Evolutionary conservation across 2,888 invertebrate genomes (phyloP), one percentile per base, ranked within the genome.

Genomic region (Spodoptera exigua): DNA sequence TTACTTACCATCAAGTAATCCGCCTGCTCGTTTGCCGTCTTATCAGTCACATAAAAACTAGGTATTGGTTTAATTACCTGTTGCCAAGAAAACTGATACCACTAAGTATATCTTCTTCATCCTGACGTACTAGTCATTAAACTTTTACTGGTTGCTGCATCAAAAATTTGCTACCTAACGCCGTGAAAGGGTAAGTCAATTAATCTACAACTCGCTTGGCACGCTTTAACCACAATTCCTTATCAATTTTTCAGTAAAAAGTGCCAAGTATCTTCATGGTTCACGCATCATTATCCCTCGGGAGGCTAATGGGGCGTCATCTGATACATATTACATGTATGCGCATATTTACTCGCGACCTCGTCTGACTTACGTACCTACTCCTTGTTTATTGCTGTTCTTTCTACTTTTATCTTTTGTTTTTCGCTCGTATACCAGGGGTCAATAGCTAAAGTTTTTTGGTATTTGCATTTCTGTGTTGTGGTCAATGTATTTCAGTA

Each of bases 201-300:
- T 7, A 21, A 61, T 12, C 14, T 34, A 14, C 14, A 16, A 27
- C 36, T 18, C 34, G 51, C 39, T 51, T 54, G 54, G 48, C 55
- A 55, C 17, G 17, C 16, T 11, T 13, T 27, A 27, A 27, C 4
- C 12, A 16, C 34, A 10, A 17, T 34, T 46, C 14, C 12, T 49
- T 18, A 18, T 44, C 47, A 56, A 14, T 32, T 13, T 12, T 37
- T 16, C 3, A 65, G 49, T 61, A 44, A 44, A 63, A 57, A 76
- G 54, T 58, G 34, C 32, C 36, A 60, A 60, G 63, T 67, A 62
- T 59, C 37, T 62, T 58, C 66, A 74, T 76, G 71, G 69, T 83
- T 80, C 76, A 81, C 77, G 81, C 78, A 62, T 85, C 84, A 78
- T 84, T 85, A 83, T 78, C 74, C 73, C 61, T 59, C 36, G 70